Percentiles rank a stretch among this genome's conserved stretches.
Evolutionary conservation across 1,140 invertebrate genomes (phyloP).

Genomic region (Drusus annulatus): DNA sequence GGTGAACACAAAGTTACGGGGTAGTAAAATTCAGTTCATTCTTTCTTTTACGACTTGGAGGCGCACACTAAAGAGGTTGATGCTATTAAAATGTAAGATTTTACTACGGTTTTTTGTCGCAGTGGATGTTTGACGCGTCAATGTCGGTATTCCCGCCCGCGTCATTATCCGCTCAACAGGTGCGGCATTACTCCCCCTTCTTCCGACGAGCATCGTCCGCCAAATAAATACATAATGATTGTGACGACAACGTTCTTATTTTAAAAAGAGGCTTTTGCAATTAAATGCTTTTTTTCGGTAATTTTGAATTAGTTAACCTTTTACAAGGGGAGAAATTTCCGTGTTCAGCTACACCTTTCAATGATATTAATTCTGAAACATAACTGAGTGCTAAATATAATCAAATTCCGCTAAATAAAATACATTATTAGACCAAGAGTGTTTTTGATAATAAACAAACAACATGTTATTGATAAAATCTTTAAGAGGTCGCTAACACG

Average conservation of each 20-base stretch:
- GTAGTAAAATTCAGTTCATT: conserved; percentile 7
- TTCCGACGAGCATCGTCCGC: not conserved
- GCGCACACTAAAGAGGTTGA: not conserved
- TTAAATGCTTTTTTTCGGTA: no score
- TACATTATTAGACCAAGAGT: no score
- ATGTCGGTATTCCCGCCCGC: not conserved
- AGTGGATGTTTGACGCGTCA: conserved; percentile 1
- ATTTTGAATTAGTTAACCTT: no score
- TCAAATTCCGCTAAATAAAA: no score
- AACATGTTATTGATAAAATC: no score
- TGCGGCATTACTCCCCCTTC: not conserved
- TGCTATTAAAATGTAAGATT: not conserved
- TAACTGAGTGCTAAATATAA: no score
- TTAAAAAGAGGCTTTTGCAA: not conserved
- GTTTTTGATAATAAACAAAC: no score
- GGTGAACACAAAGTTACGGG: conserved; percentile 3
- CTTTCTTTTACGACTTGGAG: not conserved
- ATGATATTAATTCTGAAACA: no score
- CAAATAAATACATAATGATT: conserved; percentile 3
- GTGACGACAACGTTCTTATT: not conserved
- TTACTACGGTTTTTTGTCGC: not conserved
- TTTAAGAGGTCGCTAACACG: no score
- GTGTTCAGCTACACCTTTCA: no score
- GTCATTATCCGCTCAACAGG: not conserved
- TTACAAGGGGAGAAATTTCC: no score